phyloP scores from a whole-genome alignment of 2,113 vertebrate genomes.

The Pedionomus torquatus region DNA sequence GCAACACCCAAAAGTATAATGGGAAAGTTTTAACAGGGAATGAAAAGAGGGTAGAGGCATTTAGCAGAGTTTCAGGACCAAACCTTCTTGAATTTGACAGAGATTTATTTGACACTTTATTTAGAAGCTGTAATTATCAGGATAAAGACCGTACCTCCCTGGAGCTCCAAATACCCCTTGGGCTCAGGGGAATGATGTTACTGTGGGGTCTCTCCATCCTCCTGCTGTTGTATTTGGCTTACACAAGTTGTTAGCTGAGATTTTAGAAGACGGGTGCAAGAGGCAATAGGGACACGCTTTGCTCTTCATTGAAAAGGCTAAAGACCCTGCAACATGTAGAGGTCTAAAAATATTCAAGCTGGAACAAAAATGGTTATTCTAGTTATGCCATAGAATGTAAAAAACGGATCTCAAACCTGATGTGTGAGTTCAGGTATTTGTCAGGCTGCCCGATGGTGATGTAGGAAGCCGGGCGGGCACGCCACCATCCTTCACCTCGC shows the following conservation, averaged over 20 bases:
- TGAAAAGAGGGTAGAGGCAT: conserved; percentile 13
- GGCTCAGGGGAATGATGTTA: neutral
- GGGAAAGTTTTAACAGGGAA: conserved; percentile 32
- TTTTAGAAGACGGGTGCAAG: neutral
- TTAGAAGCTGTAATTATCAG: conserved; percentile 31
- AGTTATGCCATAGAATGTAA: neutral
- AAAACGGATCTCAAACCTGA: neutral
- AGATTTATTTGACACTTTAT: conserved; percentile 48
- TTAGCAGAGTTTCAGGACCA: conserved; percentile 30
- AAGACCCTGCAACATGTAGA: neutral
- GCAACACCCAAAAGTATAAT: conserved; percentile 9
- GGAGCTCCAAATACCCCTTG: neutral
- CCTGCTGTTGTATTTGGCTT: neutral
- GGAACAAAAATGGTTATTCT: conserved; percentile 4
- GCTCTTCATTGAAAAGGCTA: neutral
- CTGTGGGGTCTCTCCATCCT: neutral
- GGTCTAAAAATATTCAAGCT: neutral
- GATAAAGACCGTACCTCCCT: conserved; percentile 17
- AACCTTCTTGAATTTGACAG: conserved; percentile 10
- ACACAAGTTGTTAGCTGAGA: neutral
- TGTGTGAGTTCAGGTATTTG: neutral
- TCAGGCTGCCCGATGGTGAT: neutral
- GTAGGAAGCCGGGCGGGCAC: neutral
- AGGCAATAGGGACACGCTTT: neutral
- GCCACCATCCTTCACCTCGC: neutral